Percentiles rank a stretch among this genome's conserved stretches.
phyloP scores from a whole-genome alignment of 2,888 invertebrate species.

The Yponomeuta cagnagella region DNA sequence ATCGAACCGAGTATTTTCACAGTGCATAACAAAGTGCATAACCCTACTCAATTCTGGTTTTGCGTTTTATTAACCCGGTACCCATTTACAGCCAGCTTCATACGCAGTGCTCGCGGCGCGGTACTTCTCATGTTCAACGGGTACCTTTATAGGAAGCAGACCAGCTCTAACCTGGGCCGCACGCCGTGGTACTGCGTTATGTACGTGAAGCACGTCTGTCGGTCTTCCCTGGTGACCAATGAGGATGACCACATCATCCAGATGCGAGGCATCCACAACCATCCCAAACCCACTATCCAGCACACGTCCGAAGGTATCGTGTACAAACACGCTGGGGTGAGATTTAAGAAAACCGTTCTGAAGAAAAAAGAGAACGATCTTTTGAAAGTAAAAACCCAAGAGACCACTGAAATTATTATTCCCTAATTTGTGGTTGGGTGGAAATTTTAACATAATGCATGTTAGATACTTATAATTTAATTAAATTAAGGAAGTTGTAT shows the following conservation, averaged over 20 bases:
- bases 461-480: background rate
- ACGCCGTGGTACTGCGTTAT: constrained; percentile 43
- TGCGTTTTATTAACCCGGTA: constrained; percentile 13
- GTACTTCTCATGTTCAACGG: constrained; percentile 33
- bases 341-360: background rate
- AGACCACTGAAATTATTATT: background rate
- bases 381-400: constrained; percentile 3
- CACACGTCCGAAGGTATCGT: constrained; percentile 32
- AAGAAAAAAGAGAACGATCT: background rate
- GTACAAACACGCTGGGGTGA: constrained; percentile 19
- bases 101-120: constrained; percentile 36
- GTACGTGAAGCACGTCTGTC: constrained; percentile 35
- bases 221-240: constrained; percentile 34
- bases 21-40: background rate
- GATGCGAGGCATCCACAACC: constrained; percentile 38
- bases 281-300: constrained; percentile 30
- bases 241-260: constrained; percentile 34
- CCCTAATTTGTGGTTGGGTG: background rate
- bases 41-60: background rate
- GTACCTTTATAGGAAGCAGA: constrained; percentile 35
- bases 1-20: background rate
- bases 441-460: background rate
- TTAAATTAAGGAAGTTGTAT: background rate
- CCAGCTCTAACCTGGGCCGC: constrained; percentile 34
- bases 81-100: constrained; percentile 34